Evolutionary conservation across 2,888 invertebrate genomes (phyloP), one percentile per base, ranked within the genome.

Genomic region (Boloria euphrosyne): DNA sequence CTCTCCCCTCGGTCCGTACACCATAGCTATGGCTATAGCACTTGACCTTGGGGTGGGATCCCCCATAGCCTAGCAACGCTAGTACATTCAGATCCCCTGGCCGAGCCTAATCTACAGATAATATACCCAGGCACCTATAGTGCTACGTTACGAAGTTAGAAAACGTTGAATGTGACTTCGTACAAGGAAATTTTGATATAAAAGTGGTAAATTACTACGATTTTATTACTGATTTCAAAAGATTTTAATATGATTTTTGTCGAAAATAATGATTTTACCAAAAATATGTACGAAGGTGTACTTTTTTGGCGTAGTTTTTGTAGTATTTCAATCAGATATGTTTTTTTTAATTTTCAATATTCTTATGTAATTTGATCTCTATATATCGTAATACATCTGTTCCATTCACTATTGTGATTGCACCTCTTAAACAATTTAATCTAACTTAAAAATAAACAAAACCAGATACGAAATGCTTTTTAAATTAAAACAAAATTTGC

Each of bases 41-140:
- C 83, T 78, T 91, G 91, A 91, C 91, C 91, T 90, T 91, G 91
- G 88, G 84, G 83, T 79, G 80, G 78, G 79, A 85, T 80, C 81
- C 84, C 84, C 81, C 82, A 89, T 90, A 87, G 84, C 91, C 86
- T 89, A 89, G 90, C 90, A 90, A 91, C 90, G 85, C 78, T 73
- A 78, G 80, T 77, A 79, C 80, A 80, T 84, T 80, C 83, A 83
- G 86, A 80, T 83, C 90, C 91, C 91, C 90, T 85, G 83, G 81
- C 80, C 76, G 73, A 68, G 78, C 75, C 84, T 86, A 86, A 88
- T 86, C 88, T 86, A 78, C 78, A 84, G 81, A 86, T 86, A 84
- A 84, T 83, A 87, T 90, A 90, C 84, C 81, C 87, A 90, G 82
- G 78, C 74, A 76, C 81, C 89, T 90, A 87, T 76, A 83, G 79